Evolutionary conservation across 2,888 invertebrate genomes (phyloP), one percentile per base, ranked within the genome.

Genomic region (Meteorus colon): DNA sequence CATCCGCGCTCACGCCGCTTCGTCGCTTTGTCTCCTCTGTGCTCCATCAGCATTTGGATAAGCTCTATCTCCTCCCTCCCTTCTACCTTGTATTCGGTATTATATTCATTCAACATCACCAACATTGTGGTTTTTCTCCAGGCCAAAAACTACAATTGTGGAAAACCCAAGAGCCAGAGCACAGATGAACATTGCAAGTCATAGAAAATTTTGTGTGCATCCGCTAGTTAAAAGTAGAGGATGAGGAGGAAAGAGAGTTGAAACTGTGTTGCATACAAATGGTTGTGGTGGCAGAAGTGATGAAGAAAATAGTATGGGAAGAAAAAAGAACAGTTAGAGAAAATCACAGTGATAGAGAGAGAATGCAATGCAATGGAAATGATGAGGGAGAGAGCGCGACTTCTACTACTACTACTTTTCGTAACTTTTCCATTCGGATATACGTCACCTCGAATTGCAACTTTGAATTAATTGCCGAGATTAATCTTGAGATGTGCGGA

Each of bases 31-130:
- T 74, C 76, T 77, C 71, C 79, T 76, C 82, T 68, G 76, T 78
- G 84, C 83, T 84, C 83, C 83, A 86, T 86, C 86, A 86, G 85
- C 85, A 85, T 85, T 84, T 81, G 85, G 86, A 85, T 86, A 86
- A 86, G 82, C 84, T 82, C 80, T 82, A 48, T 66, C 81, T 55
- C 19, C 55, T 19, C 19, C 19, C 19, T 19, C 8, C 12, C 41
- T 41, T 19, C 6, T 19, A 24, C 55, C 8, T 6, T 55, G n/a
- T 55, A 55, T 8, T 83, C 82, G 81, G 84, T 84, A 86, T 86
- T 85, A 84, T 84, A 84, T 81, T 82, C 82, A 81, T 82, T 79
- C 83, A 70, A 80, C 82, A 81, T 83, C 81, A 83, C 84, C 82
- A 83, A 82, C 85, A 84, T 83, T 82, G 82, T 81, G 82, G 84